phyloP scores from a whole-genome alignment of 1,140 invertebrate species.

The Drosophila obscura region DNA sequence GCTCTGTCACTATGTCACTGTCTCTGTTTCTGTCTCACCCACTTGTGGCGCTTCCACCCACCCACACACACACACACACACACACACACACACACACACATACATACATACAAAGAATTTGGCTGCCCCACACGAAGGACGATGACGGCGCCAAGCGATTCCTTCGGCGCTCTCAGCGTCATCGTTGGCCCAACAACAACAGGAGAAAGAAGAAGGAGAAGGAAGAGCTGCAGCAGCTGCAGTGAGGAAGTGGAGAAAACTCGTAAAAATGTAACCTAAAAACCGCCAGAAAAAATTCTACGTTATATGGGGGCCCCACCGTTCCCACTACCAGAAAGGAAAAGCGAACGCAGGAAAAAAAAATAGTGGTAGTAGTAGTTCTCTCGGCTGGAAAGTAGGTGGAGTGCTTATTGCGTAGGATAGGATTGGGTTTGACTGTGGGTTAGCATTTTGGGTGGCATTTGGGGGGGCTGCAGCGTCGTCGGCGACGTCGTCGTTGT shows the following conservation, averaged over 20 bases:
- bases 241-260: conserved; percentile 69
- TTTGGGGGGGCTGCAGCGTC: conserved; percentile 6
- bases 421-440: conserved; percentile 43
- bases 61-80: conserved; percentile 37
- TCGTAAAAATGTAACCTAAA: conserved; percentile 84
- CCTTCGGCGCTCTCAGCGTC: conserved; percentile 54
- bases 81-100: conserved; percentile 37
- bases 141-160: conserved; percentile 43
- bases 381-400: conserved; percentile 59
- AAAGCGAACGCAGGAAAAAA: conserved; percentile 44
- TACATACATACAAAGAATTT: conserved; percentile 54
- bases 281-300: conserved; percentile 82
- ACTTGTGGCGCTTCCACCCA: conserved; percentile 72
- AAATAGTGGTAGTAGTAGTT: conserved; percentile 21
- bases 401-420: conserved; percentile 67
- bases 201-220: conserved; percentile 37
- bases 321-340: conserved; percentile 33
- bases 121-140: conserved; percentile 69
- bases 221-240: conserved; percentile 28
- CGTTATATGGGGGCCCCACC: conserved; percentile 30
- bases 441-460: no score
- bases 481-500: conserved; percentile 11
- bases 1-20: conserved; percentile 9
- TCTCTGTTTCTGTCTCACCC: conserved; percentile 50
- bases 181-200: conserved; percentile 44